phyloP scores from a whole-genome alignment of 1,140 invertebrate genomes.

The Propsilocerus akamusi region DNA sequence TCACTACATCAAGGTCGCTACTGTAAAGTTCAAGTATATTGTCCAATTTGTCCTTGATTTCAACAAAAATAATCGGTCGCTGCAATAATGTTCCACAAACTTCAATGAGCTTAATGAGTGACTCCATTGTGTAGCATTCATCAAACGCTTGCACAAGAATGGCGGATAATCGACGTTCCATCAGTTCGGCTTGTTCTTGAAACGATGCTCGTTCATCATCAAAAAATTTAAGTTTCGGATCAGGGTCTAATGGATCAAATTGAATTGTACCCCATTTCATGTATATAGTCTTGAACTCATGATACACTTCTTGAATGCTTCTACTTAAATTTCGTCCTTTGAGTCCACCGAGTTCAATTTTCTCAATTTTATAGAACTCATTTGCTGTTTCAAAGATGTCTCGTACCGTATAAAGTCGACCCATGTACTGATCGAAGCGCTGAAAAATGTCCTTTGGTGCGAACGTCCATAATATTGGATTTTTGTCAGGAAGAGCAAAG shows the following conservation, averaged over 20 bases:
- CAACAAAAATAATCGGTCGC: constrained; percentile 35
- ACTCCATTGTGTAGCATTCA: constrained; percentile 46
- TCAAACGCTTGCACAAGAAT: constrained; percentile 50
- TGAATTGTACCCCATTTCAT: constrained; percentile 43
- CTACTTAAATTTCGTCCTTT: constrained; percentile 38
- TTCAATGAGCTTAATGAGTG: constrained; percentile 40
- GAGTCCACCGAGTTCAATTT: constrained; percentile 56
- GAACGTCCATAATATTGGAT: constrained; percentile 43
- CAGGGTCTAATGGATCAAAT: constrained; percentile 26
- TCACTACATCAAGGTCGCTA: constrained; percentile 8
- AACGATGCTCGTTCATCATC: constrained; percentile 35
- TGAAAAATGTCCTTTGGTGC: constrained; percentile 42
- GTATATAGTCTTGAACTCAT: constrained; percentile 48
- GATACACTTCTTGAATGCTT: constrained; percentile 29
- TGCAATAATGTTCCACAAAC: constrained; percentile 44
- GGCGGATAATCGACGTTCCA: constrained; percentile 47
- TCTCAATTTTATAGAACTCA: constrained; percentile 66
- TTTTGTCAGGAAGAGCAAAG: constrained; percentile 13
- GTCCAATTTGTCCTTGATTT: constrained; percentile 40
- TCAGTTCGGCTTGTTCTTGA: constrained; percentile 29
- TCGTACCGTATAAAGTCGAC: constrained; percentile 30
- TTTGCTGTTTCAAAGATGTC: constrained; percentile 42
- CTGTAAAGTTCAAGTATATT: constrained; percentile 27
- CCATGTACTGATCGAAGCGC: constrained; percentile 38
- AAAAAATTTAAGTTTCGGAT: constrained; percentile 34